Conservation (phyloP, 2,113 vertebrate genomes). For the Carassius gibelio region DNA sequence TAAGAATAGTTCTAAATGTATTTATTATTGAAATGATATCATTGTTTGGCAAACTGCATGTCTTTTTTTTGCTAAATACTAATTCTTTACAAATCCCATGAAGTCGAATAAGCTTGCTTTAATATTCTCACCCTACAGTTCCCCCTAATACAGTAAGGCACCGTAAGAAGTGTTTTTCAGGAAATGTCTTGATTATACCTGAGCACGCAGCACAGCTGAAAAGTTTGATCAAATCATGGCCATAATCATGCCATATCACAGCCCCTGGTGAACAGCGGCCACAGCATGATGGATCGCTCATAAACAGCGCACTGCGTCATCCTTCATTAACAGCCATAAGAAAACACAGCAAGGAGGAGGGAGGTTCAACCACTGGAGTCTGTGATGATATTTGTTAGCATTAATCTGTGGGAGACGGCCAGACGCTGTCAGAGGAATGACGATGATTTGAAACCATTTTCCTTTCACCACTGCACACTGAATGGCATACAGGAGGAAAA, state of each 20-base stretch:
- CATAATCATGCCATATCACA: constrained; percentile 35
- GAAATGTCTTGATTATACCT: constrained; percentile 53
- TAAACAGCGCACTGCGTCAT: constrained; percentile 48
- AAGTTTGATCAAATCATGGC: constrained; percentile 37
- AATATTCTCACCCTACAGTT: background rate
- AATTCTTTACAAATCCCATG: no score
- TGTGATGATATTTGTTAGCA: constrained; percentile 38
- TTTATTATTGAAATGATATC: no score
- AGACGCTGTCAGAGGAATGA: constrained; percentile 16
- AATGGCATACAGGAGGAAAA: constrained; percentile 3
- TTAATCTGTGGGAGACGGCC: constrained; percentile 27
- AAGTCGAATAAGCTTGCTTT: background rate
- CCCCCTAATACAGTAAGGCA: background rate
- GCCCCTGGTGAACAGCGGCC: constrained; percentile 31
- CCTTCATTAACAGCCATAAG: constrained; percentile 52
- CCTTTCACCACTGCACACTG: background rate
- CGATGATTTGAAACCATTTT: constrained; percentile 16
- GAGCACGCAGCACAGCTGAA: constrained; percentile 29
- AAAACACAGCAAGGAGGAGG: background rate
- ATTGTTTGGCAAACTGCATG: no score
- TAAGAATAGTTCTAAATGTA: no score
- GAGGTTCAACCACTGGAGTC: background rate
- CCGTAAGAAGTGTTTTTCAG: constrained; percentile 2
- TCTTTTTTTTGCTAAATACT: no score
- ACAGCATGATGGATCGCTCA: constrained; percentile 54